phyloP scores from a whole-genome alignment of 2,797 vertebrate species.

The Cirrhinus molitorella region DNA sequence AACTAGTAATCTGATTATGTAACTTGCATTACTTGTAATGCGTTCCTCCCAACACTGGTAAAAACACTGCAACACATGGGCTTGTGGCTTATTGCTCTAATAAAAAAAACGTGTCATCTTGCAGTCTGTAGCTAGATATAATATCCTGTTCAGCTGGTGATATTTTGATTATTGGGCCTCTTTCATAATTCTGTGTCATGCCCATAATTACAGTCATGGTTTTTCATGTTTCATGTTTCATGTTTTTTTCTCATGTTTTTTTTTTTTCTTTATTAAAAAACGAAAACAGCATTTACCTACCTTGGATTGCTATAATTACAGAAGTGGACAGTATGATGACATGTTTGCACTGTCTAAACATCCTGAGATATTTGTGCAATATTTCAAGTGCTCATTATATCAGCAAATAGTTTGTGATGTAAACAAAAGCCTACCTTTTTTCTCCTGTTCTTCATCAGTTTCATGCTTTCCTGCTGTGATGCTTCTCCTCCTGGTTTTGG shows the following conservation, averaged over 20 bases:
- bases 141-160: background rate
- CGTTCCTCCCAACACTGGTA: too few relatives aligned
- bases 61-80: background rate
- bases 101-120: background rate
- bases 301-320: constrained; percentile 49
- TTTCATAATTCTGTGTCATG: constrained; percentile 5
- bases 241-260: background rate
- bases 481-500: constrained; percentile 73
- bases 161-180: background rate
- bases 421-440: constrained; percentile 80
- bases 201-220: constrained; percentile 4
- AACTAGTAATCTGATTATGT: too few relatives aligned
- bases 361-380: constrained; percentile 2
- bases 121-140: background rate
- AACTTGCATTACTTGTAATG: too few relatives aligned
- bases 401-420: background rate
- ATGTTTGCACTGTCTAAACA: constrained; percentile 34
- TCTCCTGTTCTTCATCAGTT: constrained; percentile 78
- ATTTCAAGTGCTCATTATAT: background rate
- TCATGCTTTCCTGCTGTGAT: constrained; percentile 54
- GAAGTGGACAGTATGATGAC: constrained; percentile 21
- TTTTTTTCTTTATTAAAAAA: constrained; percentile 1
- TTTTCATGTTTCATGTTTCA: background rate
- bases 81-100: background rate
- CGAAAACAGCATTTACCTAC: constrained; percentile 51